Conservation (phyloP, 2,888 invertebrate species). For the Chaitophorus viminalis region DNA sequence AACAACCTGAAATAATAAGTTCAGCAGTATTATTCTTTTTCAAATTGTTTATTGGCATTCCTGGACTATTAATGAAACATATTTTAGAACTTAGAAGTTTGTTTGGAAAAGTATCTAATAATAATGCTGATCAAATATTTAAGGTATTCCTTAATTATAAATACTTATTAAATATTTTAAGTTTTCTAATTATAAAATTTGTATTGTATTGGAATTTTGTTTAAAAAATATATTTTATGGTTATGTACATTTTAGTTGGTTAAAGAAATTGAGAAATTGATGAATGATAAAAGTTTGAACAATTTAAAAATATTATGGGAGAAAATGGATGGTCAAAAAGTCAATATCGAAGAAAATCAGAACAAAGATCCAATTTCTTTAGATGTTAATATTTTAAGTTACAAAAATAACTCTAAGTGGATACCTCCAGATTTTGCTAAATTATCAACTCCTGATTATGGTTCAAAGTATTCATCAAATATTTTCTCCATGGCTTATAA, state of each 20-base stretch:
- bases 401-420: slow-evolving; percentile 58
- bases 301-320: slow-evolving; percentile 40
- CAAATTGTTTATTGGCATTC: slow-evolving; percentile 73
- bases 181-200: too few relatives aligned
- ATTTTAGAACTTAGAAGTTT: slow-evolving; percentile 71
- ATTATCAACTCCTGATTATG: slow-evolving; percentile 28
- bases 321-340: slow-evolving; percentile 12
- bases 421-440: slow-evolving; percentile 58
- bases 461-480: slow-evolving; percentile 62
- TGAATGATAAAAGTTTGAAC: slow-evolving; percentile 63
- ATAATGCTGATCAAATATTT: slow-evolving; percentile 72
- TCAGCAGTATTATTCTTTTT: slow-evolving; percentile 70
- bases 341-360: slow-evolving; percentile 2
- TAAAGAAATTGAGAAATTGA: slow-evolving; percentile 36
- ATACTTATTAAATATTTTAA: not conserved
- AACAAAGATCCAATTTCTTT: not conserved
- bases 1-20: slow-evolving; percentile 59
- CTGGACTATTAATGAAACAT: slow-evolving; percentile 72
- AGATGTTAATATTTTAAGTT: not conserved
- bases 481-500: slow-evolving; percentile 65
- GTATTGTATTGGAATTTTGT: too few relatives aligned
- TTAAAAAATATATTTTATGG: not conserved
- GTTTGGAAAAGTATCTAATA: slow-evolving; percentile 72
- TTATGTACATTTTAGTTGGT: slow-evolving; percentile 32
- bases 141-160: slow-evolving; percentile 67